Conservation (phyloP, 2,888 invertebrate species). For the Cataglyphis livida region DNA sequence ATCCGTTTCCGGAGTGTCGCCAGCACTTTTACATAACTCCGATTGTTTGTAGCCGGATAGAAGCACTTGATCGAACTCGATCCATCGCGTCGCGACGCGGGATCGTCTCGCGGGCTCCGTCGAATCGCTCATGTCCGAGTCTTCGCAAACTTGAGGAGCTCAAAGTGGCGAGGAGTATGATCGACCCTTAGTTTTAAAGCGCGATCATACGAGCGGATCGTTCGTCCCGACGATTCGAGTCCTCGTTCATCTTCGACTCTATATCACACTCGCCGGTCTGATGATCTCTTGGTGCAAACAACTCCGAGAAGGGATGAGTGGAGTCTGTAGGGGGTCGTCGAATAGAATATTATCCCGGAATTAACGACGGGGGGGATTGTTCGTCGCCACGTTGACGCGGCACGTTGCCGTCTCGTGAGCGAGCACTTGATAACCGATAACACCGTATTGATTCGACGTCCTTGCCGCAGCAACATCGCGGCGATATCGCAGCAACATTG, state of each 20-base stretch:
- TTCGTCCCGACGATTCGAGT: slow-evolving; percentile 6
- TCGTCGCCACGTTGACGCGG: slow-evolving; percentile 29
- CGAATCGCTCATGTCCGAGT: slow-evolving; percentile 64
- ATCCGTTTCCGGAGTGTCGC: slow-evolving; percentile 64
- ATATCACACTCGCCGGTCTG: neutral
- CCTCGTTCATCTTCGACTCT: slow-evolving; percentile 14
- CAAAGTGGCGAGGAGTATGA: neutral
- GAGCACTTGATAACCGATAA: slow-evolving; percentile 47
- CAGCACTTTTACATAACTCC: slow-evolving; percentile 66
- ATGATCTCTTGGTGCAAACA: neutral
- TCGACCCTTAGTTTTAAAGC: slow-evolving; percentile 7
- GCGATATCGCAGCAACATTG: slow-evolving; percentile 45
- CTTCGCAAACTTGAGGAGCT: slow-evolving; percentile 29
- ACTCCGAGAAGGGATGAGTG: neutral
- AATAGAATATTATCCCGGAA: slow-evolving; percentile 1
- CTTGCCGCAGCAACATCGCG: slow-evolving; percentile 41
- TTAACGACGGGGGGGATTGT: slow-evolving; percentile 44
- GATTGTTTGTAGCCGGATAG: slow-evolving; percentile 63
- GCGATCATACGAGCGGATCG: slow-evolving; percentile 40
- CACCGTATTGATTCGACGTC: slow-evolving; percentile 60
- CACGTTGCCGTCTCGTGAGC: slow-evolving; percentile 24
- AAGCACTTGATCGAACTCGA: slow-evolving; percentile 68
- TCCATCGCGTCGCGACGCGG: slow-evolving; percentile 61
- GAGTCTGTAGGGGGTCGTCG: neutral
- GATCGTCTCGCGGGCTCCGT: slow-evolving; percentile 63